A percentile compares a stretch with the other conserved stretches of the same genome.
These are phyloP conservation scores for Aphelenchoides avenae DNA, from an alignment of 1,140 invertebrate species.

Conservation along the genomic window DNA sequence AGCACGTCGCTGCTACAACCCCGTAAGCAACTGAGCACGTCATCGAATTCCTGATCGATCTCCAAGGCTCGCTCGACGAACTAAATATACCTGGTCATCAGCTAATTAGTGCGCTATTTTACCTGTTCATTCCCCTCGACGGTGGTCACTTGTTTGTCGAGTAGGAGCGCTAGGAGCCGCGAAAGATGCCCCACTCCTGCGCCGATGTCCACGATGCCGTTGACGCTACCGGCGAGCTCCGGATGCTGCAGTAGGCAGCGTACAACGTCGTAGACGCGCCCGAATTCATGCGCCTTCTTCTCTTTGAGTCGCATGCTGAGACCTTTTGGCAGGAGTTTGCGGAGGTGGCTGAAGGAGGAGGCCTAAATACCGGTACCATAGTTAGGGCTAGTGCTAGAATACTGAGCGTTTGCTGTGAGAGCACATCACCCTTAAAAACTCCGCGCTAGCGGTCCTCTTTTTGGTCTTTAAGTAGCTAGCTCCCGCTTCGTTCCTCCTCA, in stretches of 20 bases:
- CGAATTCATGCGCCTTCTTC: conserved; percentile 48
- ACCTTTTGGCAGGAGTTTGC: too few relatives aligned
- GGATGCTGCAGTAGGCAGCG: background rate
- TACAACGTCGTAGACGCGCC: conserved; percentile 25
- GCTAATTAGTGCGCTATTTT: conserved; percentile 1
- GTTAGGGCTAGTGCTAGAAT: too few relatives aligned
- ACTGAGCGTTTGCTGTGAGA: too few relatives aligned
- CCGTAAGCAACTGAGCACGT: too few relatives aligned
- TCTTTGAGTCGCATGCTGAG: conserved; percentile 33
- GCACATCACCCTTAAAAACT: too few relatives aligned
- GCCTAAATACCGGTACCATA: too few relatives aligned
- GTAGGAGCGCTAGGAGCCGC: conserved; percentile 23
- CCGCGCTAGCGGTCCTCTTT: too few relatives aligned
- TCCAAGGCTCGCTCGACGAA: conserved; percentile 19
- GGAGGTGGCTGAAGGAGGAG: too few relatives aligned
- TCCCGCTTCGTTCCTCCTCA: too few relatives aligned
- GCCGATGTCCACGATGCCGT: conserved; percentile 42
- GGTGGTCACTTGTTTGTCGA: conserved; percentile 21
- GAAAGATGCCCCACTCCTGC: conserved; percentile 48
- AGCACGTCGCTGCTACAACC: background rate
- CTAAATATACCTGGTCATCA: conserved; percentile 10
- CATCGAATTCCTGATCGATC: conserved; percentile 24
- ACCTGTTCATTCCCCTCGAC: conserved; percentile 29
- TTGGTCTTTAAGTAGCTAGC: too few relatives aligned
- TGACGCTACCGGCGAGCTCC: conserved; percentile 5